Percentiles rank a stretch among this genome's conserved stretches.
These are phyloP conservation scores for Empidonax traillii DNA, from an alignment of 2,113 vertebrate genomes.

Conservation along the genomic window DNA sequence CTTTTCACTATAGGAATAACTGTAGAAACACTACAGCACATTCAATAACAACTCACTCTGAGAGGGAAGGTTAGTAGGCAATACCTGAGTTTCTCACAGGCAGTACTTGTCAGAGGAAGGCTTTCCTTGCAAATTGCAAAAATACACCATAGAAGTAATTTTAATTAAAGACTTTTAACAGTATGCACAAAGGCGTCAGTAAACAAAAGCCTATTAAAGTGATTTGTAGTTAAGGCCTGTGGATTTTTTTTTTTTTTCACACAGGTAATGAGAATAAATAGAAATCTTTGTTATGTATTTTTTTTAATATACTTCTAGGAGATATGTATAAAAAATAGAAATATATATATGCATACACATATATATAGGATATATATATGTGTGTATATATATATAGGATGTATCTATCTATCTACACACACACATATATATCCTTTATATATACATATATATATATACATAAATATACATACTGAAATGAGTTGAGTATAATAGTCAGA, in stretches of 20 bases:
- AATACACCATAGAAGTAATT: not conserved
- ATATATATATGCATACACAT: no score
- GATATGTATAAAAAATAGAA: not conserved
- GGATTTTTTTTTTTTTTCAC: not conserved
- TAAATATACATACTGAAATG: no score
- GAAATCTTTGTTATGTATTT: not conserved
- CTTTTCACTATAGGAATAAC: not conserved
- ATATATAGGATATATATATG: not conserved
- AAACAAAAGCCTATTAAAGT: not conserved
- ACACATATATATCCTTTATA: no score
- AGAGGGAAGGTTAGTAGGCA: not conserved
- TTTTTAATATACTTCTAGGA: not conserved
- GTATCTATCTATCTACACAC: no score
- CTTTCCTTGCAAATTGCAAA: not conserved
- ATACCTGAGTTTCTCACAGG: not conserved
- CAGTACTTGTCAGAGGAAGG: not conserved
- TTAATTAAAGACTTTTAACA: not conserved
- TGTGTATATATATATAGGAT: no score
- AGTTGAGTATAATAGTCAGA: not conserved
- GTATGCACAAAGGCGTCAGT: not conserved
- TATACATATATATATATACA: no score
- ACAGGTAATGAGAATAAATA: not conserved
- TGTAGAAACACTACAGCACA: not conserved
- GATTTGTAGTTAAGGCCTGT: not conserved
- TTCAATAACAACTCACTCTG: not conserved